Evolutionary conservation across 2,888 invertebrate species (phyloP).

Genomic region (Mantis religiosa): DNA sequence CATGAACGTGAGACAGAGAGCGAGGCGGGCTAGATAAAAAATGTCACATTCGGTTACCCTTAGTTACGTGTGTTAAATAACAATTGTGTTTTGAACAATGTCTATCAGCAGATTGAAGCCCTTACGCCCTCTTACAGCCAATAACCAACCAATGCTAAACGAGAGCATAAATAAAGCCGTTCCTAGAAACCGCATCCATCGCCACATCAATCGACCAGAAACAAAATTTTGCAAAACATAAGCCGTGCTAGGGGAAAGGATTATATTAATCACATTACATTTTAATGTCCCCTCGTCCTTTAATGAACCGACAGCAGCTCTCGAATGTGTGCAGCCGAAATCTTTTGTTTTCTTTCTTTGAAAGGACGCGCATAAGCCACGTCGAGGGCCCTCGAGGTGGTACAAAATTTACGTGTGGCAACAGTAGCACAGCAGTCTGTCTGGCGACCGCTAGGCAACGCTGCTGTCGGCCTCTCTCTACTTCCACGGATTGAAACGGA

Average conservation of each 20-base stretch:
- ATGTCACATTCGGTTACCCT: no score
- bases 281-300: neutral
- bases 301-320: neutral
- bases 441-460: constrained; percentile 7
- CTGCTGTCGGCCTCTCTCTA: neutral
- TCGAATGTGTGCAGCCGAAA: neutral
- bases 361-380: no score
- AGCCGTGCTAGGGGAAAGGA: neutral
- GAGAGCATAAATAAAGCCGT: neutral
- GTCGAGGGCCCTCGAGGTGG: no score
- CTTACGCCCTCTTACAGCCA: no score
- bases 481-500: constrained; percentile 26
- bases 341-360: neutral
- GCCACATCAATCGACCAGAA: neutral
- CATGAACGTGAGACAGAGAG: no score
- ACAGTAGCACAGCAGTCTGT: no score
- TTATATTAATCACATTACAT: constrained; percentile 12
- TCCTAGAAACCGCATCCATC: neutral
- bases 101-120: no score
- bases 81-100: no score
- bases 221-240: neutral
- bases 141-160: no score
- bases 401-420: no score
- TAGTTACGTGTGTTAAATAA: no score
- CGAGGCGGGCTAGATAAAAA: no score